phyloP scores from a whole-genome alignment of 64 coral and sea anemone genomes.

The Exaiptasia diaphana region DNA sequence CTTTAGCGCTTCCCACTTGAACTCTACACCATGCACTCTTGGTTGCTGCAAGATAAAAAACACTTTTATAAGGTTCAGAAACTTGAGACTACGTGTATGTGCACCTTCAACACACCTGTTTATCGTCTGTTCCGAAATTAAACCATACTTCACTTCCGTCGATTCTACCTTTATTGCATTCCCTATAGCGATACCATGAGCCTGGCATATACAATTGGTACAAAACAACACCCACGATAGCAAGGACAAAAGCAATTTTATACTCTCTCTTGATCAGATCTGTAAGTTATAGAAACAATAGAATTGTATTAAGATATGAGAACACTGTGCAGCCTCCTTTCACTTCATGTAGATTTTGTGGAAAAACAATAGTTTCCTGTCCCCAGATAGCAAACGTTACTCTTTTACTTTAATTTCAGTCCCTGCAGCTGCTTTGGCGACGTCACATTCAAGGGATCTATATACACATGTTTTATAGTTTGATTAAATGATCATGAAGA shows the following conservation, averaged over 20 bases:
- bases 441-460: no score
- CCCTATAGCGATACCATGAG: conserved; percentile 19
- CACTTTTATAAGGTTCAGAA: no score
- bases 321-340: no score
- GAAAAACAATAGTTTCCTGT: no score
- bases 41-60: background rate
- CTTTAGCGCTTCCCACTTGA: conserved; percentile 50
- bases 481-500: no score
- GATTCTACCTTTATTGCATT: conserved; percentile 38
- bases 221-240: conserved; percentile 22
- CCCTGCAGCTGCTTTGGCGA: no score
- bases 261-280: background rate
- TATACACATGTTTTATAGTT: no score
- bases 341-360: no score
- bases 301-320: no score
- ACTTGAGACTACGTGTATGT: background rate
- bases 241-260: background rate
- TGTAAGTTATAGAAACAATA: background rate
- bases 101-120: background rate
- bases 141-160: conserved; percentile 24
- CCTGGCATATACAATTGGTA: conserved; percentile 59
- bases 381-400: no score
- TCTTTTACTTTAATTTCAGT: no score
- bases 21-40: conserved; percentile 53
- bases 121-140: background rate